phyloP scores from a whole-genome alignment of 1,140 invertebrate species.

The Ceratosolen fusciceps region DNA sequence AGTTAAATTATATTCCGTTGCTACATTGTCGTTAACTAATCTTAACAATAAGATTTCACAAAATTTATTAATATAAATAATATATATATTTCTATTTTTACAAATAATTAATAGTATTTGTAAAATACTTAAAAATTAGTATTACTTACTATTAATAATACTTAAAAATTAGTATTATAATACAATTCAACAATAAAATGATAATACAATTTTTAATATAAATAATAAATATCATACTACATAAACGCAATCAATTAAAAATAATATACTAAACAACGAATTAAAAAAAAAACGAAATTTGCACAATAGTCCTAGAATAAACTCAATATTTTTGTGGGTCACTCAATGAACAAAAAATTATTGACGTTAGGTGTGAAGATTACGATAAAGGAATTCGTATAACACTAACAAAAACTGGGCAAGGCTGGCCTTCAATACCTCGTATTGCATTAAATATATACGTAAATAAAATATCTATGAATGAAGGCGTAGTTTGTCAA shows the following conservation, averaged over 20 bases:
- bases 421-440: conserved; percentile 86
- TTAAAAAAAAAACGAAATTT: conserved; percentile 48
- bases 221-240: conserved; percentile 9
- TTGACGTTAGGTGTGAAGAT: conserved; percentile 87
- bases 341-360: conserved; percentile 83
- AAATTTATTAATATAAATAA: too few species aligned
- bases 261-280: conserved; percentile 10
- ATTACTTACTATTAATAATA: conserved; percentile 58
- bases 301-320: conserved; percentile 75
- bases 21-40: too few species aligned
- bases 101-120: not conserved
- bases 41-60: too few species aligned
- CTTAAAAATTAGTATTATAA: conserved; percentile 70
- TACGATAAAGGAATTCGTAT: conserved; percentile 88
- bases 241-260: conserved; percentile 43
- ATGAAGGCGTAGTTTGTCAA: conserved; percentile 28
- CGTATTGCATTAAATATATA: conserved; percentile 77
- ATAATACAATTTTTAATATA: conserved; percentile 50
- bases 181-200: conserved; percentile 55
- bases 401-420: conserved; percentile 81
- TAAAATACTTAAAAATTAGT: conserved; percentile 26
- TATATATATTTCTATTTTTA: too few species aligned
- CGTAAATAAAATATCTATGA: conserved; percentile 53
- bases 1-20: too few species aligned
- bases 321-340: conserved; percentile 87